Conservation (phyloP, 2,888 invertebrate species). For the Schrankia costaestrigalis region DNA sequence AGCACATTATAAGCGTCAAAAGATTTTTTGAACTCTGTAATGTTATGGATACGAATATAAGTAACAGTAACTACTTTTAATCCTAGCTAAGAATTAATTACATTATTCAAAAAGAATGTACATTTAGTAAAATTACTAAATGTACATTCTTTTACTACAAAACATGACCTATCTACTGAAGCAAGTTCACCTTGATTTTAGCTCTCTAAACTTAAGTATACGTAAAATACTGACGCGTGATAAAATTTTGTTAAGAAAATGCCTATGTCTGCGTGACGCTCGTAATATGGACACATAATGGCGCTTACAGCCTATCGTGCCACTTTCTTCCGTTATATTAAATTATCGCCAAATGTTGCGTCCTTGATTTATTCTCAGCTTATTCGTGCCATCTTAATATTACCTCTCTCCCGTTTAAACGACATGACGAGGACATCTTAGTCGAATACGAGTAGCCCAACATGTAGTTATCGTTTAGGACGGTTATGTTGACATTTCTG, state of each 20-base stretch:
- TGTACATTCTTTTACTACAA: too few relatives aligned
- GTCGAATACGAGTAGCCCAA: slow-evolving; percentile 12
- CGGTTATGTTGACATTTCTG: slow-evolving; percentile 21
- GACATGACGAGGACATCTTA: slow-evolving; percentile 6
- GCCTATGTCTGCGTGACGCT: slow-evolving; percentile 24
- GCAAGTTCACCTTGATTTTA: slow-evolving; percentile 11
- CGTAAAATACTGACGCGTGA: slow-evolving; percentile 15
- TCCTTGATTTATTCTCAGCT: slow-evolving; percentile 50
- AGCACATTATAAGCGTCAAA: too few relatives aligned
- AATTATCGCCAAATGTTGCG: slow-evolving; percentile 66
- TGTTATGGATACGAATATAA: too few relatives aligned
- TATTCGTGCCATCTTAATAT: slow-evolving; percentile 16
- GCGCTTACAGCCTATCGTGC: slow-evolving; percentile 39
- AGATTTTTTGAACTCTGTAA: too few relatives aligned
- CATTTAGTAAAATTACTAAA: too few relatives aligned
- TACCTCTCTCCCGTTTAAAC: slow-evolving; percentile 17
- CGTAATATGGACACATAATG: slow-evolving; percentile 32
- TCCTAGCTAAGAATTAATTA: not conserved
- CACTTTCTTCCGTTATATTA: slow-evolving; percentile 58
- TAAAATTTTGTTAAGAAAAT: slow-evolving; percentile 27
- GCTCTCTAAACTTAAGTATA: slow-evolving; percentile 7
- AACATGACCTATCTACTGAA: slow-evolving; percentile 1
- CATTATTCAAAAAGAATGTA: too few relatives aligned
- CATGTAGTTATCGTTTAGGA: slow-evolving; percentile 6
- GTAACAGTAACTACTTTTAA: too few relatives aligned